Conservation (phyloP, 1,140 invertebrate genomes). For the Aleiodes sp. region DNA sequence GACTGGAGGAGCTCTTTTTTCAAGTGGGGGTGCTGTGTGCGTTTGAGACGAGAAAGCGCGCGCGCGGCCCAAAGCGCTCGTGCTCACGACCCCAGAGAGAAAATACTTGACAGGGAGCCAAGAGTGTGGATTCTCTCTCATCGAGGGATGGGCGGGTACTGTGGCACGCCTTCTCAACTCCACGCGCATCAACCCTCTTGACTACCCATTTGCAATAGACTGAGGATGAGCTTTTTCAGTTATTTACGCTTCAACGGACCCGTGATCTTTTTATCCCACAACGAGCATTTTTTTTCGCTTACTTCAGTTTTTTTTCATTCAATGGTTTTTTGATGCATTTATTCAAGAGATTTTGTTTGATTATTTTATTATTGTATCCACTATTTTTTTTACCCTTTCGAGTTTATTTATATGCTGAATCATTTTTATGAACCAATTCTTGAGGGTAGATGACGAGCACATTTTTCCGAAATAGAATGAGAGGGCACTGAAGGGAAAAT, state of each 20-base stretch:
- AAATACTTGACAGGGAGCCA: background rate
- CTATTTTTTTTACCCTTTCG: too few relatives aligned
- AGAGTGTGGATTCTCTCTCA: background rate
- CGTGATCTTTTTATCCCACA: background rate
- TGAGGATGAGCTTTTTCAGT: constrained; percentile 17
- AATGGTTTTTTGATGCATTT: background rate
- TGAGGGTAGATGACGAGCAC: too few relatives aligned
- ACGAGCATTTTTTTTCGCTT: background rate
- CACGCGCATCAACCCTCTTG: background rate
- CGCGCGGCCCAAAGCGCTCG: background rate
- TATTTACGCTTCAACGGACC: constrained; percentile 6
- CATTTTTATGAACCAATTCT: too few relatives aligned
- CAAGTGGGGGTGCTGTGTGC: background rate
- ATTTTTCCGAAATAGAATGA: background rate
- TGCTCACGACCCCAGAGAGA: background rate
- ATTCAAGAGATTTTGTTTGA: too few relatives aligned
- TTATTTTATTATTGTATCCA: too few relatives aligned
- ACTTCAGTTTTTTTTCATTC: background rate
- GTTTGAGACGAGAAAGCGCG: background rate
- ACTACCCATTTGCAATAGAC: too few relatives aligned
- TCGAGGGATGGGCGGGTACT: background rate
- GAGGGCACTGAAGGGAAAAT: background rate
- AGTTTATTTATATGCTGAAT: too few relatives aligned
- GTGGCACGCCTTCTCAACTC: background rate
- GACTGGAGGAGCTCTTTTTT: too few relatives aligned